Conservation (phyloP, 2,888 invertebrate species). For the Kuschelorhynchus macadamiae region DNA sequence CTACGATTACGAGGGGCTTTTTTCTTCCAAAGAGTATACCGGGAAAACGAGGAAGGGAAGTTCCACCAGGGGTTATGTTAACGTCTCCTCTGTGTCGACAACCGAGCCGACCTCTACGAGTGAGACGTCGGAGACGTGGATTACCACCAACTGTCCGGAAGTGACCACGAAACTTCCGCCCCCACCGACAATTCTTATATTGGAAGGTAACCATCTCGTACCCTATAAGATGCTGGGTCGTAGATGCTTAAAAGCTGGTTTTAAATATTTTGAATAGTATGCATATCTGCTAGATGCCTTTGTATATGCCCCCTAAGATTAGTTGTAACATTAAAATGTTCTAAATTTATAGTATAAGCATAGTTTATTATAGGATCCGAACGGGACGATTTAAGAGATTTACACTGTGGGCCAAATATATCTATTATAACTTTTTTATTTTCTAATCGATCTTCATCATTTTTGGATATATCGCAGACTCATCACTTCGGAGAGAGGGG, state of each 20-base stretch:
- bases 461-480: no score
- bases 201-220: constrained; percentile 78
- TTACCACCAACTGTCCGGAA: constrained; percentile 63
- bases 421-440: constrained; percentile 5
- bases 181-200: constrained; percentile 83
- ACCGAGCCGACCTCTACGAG: constrained; percentile 39
- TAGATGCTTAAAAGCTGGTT: neutral
- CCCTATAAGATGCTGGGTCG: neutral
- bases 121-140: constrained; percentile 49
- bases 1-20: constrained; percentile 54
- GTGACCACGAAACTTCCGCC: constrained; percentile 72
- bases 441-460: no score
- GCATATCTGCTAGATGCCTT: no score
- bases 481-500: no score
- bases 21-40: constrained; percentile 38
- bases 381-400: no score
- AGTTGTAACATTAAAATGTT: no score
- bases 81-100: constrained; percentile 31
- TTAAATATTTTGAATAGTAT: no score
- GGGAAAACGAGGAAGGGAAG: neutral
- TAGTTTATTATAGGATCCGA: no score
- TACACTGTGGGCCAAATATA: no score
- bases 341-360: no score
- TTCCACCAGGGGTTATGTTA: neutral
- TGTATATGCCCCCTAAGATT: no score